Evolutionary conservation across 1,140 invertebrate genomes (phyloP).

Genomic region (Bemisia tabaci): DNA sequence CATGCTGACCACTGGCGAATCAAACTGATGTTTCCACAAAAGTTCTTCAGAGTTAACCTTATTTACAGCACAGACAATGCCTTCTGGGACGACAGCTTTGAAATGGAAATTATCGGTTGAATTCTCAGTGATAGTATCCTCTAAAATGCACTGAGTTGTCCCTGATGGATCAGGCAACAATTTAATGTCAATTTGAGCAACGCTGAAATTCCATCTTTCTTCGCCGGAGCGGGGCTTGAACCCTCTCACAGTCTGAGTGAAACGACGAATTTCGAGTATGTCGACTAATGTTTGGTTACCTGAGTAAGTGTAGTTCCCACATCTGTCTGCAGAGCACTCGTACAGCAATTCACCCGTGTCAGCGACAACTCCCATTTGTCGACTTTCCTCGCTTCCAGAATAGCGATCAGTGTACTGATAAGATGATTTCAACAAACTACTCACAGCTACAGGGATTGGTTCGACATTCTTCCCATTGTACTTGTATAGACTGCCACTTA

Average conservation of each 20-base stretch:
- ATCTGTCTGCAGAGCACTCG: conserved; percentile 60
- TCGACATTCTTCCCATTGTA: conserved; percentile 81
- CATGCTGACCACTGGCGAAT: conserved; percentile 67
- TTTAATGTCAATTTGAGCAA: conserved; percentile 70
- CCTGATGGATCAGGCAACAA: conserved; percentile 32
- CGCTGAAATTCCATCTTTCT: conserved; percentile 94
- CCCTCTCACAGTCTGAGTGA: conserved; percentile 73
- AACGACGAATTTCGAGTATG: conserved; percentile 54
- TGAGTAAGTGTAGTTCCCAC: conserved; percentile 41
- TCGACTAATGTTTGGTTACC: conserved; percentile 42
- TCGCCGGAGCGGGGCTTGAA: conserved; percentile 63
- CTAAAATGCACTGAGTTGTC: neutral
- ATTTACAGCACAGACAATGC: conserved; percentile 48
- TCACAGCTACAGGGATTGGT: conserved; percentile 68
- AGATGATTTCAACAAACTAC: conserved; percentile 68
- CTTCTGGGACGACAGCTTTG: conserved; percentile 57
- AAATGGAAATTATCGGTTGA: conserved; percentile 38
- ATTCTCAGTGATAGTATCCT: conserved; percentile 30
- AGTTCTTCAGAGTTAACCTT: conserved; percentile 37
- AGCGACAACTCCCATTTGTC: conserved; percentile 51
- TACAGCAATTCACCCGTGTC: conserved; percentile 60
- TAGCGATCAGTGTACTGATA: conserved; percentile 58
- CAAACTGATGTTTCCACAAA: conserved; percentile 62
- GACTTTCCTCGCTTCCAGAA: conserved; percentile 39
- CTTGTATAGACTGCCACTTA: conserved; percentile 78